Conservation (phyloP, 2,113 vertebrate genomes). For the Neolamprologus kungweensis region DNA sequence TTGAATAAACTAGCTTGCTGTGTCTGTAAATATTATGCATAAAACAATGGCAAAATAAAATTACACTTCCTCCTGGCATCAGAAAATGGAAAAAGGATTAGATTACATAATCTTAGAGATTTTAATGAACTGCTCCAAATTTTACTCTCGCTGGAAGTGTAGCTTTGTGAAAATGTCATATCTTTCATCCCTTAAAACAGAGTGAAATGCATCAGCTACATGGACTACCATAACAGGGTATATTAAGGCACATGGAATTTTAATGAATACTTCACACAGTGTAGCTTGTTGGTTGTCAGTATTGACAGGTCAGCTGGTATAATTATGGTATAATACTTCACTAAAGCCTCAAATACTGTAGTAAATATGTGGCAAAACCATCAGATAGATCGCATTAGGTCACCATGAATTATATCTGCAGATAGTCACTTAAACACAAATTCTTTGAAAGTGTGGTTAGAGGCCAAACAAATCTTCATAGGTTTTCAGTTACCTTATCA, state of each 20-base stretch:
- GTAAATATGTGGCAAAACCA: not conserved
- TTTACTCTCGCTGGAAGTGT: not conserved
- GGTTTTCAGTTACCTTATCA: not conserved
- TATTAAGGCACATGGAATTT: not conserved
- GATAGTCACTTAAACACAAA: not conserved
- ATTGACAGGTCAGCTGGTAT: not conserved
- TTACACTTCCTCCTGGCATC: not conserved
- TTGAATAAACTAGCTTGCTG: not conserved
- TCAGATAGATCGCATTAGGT: not conserved
- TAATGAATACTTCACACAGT: not conserved
- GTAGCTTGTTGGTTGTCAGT: not conserved
- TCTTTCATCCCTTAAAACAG: not conserved
- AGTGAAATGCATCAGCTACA: rapidly evolving
- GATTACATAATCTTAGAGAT: not conserved
- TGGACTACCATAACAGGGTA: not conserved
- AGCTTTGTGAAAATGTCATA: not conserved
- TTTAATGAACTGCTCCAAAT: not conserved
- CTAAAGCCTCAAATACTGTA: not conserved
- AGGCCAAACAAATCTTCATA: not conserved
- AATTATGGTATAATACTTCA: not conserved
- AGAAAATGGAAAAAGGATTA: not conserved
- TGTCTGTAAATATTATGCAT: not conserved
- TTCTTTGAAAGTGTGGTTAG: not conserved
- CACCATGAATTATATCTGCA: not conserved
- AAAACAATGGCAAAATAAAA: not conserved